Conservation (phyloP, 2,888 invertebrate species). For the Caenorhabditis sp. region DNA sequence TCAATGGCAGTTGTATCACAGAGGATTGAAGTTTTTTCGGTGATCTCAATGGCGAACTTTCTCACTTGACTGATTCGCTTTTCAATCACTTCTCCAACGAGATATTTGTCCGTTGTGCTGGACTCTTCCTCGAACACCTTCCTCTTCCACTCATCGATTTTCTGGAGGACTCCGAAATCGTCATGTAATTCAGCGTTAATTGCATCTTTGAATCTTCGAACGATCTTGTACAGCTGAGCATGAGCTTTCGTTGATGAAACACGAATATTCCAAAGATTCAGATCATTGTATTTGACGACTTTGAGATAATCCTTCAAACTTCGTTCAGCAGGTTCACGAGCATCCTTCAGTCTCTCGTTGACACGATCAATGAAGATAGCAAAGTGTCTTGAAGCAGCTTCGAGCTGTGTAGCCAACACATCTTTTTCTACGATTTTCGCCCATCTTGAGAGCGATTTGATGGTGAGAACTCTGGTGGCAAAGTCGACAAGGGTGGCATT, state of each 20-base stretch:
- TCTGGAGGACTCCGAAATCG: constrained; percentile 68
- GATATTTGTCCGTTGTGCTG: background rate
- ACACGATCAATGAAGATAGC: constrained; percentile 87
- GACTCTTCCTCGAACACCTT: constrained; percentile 16
- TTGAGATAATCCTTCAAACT: constrained; percentile 93
- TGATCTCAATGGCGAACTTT: constrained; percentile 40
- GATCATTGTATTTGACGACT: constrained; percentile 95
- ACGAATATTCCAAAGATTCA: constrained; percentile 95
- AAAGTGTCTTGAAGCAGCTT: constrained; percentile 89
- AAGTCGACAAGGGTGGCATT: constrained; percentile 92
- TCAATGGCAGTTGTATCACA: constrained; percentile 51
- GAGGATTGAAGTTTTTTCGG: constrained; percentile 29
- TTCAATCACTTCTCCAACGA: constrained; percentile 13
- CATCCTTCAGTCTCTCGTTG: constrained; percentile 83
- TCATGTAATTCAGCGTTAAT: constrained; percentile 62
- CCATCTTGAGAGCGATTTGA: constrained; percentile 85
- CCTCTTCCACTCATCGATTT: constrained; percentile 67
- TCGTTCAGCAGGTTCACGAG: constrained; percentile 91
- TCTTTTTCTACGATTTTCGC: constrained; percentile 52
- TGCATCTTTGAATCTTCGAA: constrained; percentile 88
- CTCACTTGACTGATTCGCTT: constrained; percentile 39
- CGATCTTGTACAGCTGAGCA: constrained; percentile 84
- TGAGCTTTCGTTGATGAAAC: constrained; percentile 87
- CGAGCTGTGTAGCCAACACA: constrained; percentile 68
- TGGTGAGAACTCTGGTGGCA: constrained; percentile 88